phyloP scores from a whole-genome alignment of 2,797 vertebrate species.

The Merluccius polli region DNA sequence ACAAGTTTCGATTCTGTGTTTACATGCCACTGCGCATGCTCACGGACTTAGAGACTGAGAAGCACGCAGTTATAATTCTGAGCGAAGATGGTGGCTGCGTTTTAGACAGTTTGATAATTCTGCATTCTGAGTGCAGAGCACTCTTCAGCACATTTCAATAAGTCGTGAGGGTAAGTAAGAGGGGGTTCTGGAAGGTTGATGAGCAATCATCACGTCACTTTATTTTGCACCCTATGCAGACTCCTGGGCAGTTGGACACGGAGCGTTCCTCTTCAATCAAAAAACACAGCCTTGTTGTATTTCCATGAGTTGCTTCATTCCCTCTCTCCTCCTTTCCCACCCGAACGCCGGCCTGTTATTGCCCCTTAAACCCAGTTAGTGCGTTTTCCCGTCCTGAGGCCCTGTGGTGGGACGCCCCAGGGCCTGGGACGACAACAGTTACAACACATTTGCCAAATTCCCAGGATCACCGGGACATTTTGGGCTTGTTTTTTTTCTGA shows the following conservation, averaged over 20 bases:
- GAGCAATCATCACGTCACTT: not conserved
- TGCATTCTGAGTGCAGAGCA: too few relatives aligned
- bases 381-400: too few relatives aligned
- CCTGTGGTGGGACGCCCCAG: slow-evolving; percentile 7
- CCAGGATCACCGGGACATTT: slow-evolving; percentile 46
- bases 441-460: slow-evolving; percentile 44
- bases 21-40: too few relatives aligned
- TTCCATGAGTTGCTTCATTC: slow-evolving; percentile 14
- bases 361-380: too few relatives aligned
- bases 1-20: too few relatives aligned
- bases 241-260: slow-evolving; percentile 12
- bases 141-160: too few relatives aligned
- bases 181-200: not conserved
- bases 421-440: slow-evolving; percentile 6
- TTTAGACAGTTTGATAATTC: too few relatives aligned
- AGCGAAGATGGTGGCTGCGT: too few relatives aligned
- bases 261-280: slow-evolving; percentile 11
- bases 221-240: not conserved
- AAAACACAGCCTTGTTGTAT: slow-evolving; percentile 35
- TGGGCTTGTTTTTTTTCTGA: slow-evolving; percentile 33
- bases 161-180: too few relatives aligned
- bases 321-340: not conserved
- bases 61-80: too few relatives aligned
- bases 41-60: too few relatives aligned
- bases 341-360: too few relatives aligned